phyloP scores from a whole-genome alignment of 2,113 vertebrate genomes.

The Cavia porcellus region DNA sequence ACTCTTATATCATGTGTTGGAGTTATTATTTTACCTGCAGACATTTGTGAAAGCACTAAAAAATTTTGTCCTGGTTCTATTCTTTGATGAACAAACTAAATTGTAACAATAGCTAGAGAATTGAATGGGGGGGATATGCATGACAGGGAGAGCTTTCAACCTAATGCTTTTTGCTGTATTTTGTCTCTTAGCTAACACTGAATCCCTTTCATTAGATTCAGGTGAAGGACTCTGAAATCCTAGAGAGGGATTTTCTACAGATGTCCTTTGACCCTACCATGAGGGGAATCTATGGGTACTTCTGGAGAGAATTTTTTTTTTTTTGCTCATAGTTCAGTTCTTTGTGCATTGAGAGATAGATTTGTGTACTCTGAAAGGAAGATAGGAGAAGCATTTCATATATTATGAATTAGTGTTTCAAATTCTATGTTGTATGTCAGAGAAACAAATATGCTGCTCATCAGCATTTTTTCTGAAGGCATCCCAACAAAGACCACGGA shows the following conservation, averaged over 20 bases:
- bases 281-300: slow-evolving; percentile 64
- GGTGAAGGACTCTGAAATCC: slow-evolving; percentile 63
- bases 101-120: slow-evolving; percentile 48
- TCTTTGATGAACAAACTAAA: slow-evolving; percentile 59
- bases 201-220: slow-evolving; percentile 69
- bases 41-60: slow-evolving; percentile 50
- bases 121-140: background rate
- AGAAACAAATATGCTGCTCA: slow-evolving; percentile 64
- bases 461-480: slow-evolving; percentile 45
- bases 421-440: slow-evolving; percentile 66
- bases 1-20: slow-evolving; percentile 67
- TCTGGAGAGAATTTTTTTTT: slow-evolving; percentile 60
- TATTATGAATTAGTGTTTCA: slow-evolving; percentile 73
- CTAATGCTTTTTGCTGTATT: slow-evolving; percentile 63
- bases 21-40: slow-evolving; percentile 51
- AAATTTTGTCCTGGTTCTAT: slow-evolving; percentile 54
- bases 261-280: slow-evolving; percentile 51
- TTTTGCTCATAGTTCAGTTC: slow-evolving; percentile 55
- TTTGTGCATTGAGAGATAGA: slow-evolving; percentile 70
- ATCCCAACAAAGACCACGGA: slow-evolving; percentile 59
- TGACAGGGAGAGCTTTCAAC: slow-evolving; percentile 47
- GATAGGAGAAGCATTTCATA: slow-evolving; percentile 76
- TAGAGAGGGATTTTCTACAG: slow-evolving; percentile 62
- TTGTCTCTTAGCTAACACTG: slow-evolving; percentile 54
- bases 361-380: slow-evolving; percentile 64